phyloP scores from a whole-genome alignment of 2,797 vertebrate genomes.

The Picus viridis region DNA sequence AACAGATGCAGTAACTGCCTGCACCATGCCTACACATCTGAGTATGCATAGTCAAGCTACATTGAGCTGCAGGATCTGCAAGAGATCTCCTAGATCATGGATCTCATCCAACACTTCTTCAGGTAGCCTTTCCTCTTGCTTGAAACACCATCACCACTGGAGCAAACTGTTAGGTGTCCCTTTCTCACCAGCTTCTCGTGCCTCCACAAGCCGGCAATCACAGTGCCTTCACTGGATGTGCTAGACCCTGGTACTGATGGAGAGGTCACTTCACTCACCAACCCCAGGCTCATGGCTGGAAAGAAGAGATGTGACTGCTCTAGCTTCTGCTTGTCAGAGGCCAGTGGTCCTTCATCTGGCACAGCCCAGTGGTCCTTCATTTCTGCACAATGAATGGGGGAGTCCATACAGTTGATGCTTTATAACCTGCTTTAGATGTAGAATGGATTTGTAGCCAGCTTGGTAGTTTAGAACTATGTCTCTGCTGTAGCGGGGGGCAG shows the following conservation, averaged over 20 bases:
- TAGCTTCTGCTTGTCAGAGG: neutral
- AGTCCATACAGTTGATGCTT: neutral
- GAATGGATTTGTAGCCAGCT: neutral
- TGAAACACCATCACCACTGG: neutral
- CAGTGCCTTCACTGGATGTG: neutral
- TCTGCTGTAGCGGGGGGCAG: too few species aligned
- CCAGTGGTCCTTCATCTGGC: neutral
- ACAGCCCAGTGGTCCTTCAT: too few species aligned
- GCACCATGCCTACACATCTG: neutral
- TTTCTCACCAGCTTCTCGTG: neutral
- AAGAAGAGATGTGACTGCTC: neutral
- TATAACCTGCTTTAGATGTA: neutral
- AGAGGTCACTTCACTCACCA: neutral
- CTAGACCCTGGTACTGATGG: neutral
- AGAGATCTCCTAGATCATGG: neutral
- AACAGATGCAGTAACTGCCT: neutral
- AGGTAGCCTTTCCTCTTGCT: neutral
- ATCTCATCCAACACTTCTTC: neutral
- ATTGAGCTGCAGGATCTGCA: neutral
- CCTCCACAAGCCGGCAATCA: neutral
- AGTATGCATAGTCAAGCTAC: neutral
- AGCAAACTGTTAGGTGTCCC: neutral
- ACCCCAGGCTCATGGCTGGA: neutral
- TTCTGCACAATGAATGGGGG: neutral
- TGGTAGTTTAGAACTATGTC: neutral